Evolutionary conservation across 2,797 vertebrate species (phyloP).

Genomic region (Brotula barbata): DNA sequence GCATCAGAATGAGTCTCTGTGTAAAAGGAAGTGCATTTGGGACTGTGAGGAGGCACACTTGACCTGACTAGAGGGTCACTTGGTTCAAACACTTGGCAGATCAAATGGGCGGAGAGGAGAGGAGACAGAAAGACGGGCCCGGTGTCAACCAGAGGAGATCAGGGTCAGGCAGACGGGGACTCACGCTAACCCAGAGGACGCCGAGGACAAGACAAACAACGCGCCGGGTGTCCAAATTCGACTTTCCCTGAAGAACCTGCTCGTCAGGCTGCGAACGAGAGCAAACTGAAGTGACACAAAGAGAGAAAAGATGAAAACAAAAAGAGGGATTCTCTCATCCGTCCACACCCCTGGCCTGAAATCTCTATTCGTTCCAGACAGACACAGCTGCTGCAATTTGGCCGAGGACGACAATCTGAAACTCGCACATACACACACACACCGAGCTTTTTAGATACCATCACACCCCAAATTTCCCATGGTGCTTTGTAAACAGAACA

Average conservation of each 20-base stretch:
- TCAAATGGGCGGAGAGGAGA: too few species aligned
- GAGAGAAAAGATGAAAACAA: constrained; percentile 18
- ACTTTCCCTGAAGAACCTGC: background rate
- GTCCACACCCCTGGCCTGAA: constrained; percentile 52
- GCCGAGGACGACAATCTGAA: background rate
- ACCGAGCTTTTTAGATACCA: constrained; percentile 37
- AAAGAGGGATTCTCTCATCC: constrained; percentile 44
- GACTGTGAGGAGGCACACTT: too few species aligned
- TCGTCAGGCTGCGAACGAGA: background rate
- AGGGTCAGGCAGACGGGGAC: too few species aligned
- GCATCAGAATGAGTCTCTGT: too few species aligned
- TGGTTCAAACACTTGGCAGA: too few species aligned
- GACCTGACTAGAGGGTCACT: too few species aligned
- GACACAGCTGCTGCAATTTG: constrained; percentile 39
- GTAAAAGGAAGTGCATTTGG: too few species aligned
- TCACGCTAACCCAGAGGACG: too few species aligned
- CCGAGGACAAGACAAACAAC: too few species aligned
- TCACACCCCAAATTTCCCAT: constrained; percentile 66
- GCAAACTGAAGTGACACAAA: constrained; percentile 36
- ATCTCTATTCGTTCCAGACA: constrained; percentile 38
- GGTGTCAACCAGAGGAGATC: too few species aligned
- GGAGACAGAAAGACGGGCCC: too few species aligned
- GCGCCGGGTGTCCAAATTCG: too few species aligned
- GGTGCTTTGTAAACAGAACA: constrained; percentile 69
- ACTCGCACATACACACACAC: constrained; percentile 33